Evolutionary conservation across 1,140 invertebrate genomes (phyloP).

Genomic region (Nomia melanderi): DNA sequence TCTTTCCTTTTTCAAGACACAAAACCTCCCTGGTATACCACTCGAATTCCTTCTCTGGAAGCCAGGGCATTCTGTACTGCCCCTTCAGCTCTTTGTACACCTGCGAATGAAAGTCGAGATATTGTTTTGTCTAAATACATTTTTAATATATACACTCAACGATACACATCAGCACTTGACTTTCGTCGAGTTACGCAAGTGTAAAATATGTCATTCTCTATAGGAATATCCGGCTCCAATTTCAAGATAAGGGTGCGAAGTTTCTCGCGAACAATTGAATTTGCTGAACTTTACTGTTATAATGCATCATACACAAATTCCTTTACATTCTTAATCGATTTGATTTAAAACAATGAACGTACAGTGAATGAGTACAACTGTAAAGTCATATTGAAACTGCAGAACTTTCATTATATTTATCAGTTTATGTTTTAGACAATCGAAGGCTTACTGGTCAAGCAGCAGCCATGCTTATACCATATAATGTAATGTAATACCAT

Average conservation of each 20-base stretch:
- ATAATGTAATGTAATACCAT: too few relatives aligned
- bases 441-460: too few relatives aligned
- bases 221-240: conserved; percentile 2
- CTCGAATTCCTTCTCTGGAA: conserved; percentile 76
- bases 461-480: too few relatives aligned
- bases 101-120: conserved; percentile 68
- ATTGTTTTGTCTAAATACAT: conserved; percentile 63
- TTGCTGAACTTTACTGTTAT: not conserved
- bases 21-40: conserved; percentile 76
- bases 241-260: conserved; percentile 1
- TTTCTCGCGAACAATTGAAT: not conserved
- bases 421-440: too few relatives aligned
- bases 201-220: not conserved
- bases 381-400: too few relatives aligned
- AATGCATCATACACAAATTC: not conserved
- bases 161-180: not conserved
- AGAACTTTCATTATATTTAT: not conserved
- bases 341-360: too few relatives aligned
- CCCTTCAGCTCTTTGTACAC: conserved; percentile 76
- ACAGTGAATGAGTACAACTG: too few relatives aligned
- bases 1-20: conserved; percentile 77
- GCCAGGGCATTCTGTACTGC: conserved; percentile 77
- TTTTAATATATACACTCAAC: not conserved
- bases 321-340: too few relatives aligned
- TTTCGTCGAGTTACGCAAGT: conserved; percentile 21